Conservation (phyloP, 2,797 vertebrate species). For the Furcifer pardalis region DNA sequence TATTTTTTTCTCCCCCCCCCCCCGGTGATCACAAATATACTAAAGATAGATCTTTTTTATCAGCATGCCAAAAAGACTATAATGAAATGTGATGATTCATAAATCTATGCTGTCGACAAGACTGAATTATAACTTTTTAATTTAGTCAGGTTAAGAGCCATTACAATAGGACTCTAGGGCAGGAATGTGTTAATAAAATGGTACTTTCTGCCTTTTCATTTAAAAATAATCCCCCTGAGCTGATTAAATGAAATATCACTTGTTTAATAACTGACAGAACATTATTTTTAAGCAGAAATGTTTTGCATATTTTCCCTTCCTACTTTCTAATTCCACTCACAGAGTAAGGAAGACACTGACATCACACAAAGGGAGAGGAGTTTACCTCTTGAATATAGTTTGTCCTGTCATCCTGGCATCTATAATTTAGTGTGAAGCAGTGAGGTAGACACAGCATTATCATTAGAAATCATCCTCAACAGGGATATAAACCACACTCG, state of each 20-base stretch:
- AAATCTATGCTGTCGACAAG: constrained; percentile 68
- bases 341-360: constrained; percentile 73
- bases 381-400: constrained; percentile 73
- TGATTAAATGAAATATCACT: constrained; percentile 87
- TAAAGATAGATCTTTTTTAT: constrained; percentile 40
- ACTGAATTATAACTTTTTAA: constrained; percentile 81
- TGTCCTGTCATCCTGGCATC: constrained; percentile 77
- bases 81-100: constrained; percentile 71
- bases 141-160: constrained; percentile 80
- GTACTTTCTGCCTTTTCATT: constrained; percentile 81
- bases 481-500: constrained; percentile 83
- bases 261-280: constrained; percentile 84
- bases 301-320: constrained; percentile 77
- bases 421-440: constrained; percentile 83
- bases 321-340: constrained; percentile 75
- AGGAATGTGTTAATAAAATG: constrained; percentile 85
- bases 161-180: constrained; percentile 79
- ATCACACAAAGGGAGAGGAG: constrained; percentile 74
- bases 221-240: constrained; percentile 83
- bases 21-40: constrained; percentile 53
- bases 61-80: constrained; percentile 65
- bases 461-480: constrained; percentile 85
- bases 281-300: constrained; percentile 84
- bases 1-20: constrained; percentile 22
- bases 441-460: constrained; percentile 82